Conservation (phyloP, 2,797 vertebrate genomes). For the Poecile montanus region DNA sequence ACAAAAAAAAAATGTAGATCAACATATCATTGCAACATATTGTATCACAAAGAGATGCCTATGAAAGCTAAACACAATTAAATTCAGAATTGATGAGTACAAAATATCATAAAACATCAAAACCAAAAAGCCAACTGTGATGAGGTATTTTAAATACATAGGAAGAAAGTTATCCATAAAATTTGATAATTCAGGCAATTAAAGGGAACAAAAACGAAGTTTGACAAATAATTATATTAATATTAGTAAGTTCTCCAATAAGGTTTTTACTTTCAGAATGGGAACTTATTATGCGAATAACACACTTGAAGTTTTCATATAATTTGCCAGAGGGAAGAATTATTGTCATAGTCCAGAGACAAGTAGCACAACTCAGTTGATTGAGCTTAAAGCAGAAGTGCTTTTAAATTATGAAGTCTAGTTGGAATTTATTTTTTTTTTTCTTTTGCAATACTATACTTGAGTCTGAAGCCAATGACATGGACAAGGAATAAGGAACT, state of each 20-base stretch:
- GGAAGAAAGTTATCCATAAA: background rate
- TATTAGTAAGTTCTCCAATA: background rate
- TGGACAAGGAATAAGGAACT: background rate
- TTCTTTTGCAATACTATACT: background rate
- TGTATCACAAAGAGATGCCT: background rate
- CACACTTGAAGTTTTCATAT: background rate
- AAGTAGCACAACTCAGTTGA: background rate
- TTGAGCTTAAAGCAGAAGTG: background rate
- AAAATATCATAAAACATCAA: conserved; percentile 7
- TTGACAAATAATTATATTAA: conserved; percentile 1
- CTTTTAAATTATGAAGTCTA: background rate
- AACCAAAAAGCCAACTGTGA: background rate
- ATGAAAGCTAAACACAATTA: background rate
- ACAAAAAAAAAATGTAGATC: fast-evolving
- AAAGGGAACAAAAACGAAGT: background rate
- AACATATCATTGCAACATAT: background rate
- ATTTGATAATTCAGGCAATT: conserved; percentile 30
- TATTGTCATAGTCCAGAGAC: background rate
- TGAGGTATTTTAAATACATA: background rate
- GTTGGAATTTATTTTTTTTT: too few relatives aligned
- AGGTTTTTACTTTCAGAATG: conserved; percentile 11
- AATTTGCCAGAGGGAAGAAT: background rate
- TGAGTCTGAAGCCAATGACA: background rate
- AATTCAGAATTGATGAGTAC: background rate
- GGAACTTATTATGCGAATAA: background rate